Percentiles rank a stretch among this genome's conserved stretches.
Conservation (phyloP, 1,140 invertebrate genomes). For the Nixonia krombeini region DNA sequence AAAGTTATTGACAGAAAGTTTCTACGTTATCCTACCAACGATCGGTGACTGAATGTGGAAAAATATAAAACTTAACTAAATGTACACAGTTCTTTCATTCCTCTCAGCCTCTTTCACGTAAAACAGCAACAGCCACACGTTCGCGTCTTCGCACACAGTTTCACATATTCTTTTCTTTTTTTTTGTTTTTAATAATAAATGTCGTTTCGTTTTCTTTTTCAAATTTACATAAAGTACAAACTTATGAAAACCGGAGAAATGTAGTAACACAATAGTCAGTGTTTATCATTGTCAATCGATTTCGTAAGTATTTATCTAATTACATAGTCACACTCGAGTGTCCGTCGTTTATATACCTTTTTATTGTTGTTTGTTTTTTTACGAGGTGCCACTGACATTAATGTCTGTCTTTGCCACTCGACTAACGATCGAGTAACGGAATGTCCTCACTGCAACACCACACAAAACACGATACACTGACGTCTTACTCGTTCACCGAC, state of each 20-base stretch:
- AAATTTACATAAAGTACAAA: slow-evolving; percentile 72
- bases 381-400: neutral
- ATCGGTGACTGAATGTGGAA: slow-evolving; percentile 68
- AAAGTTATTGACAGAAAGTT: slow-evolving; percentile 59
- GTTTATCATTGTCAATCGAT: slow-evolving; percentile 52
- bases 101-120: slow-evolving; percentile 31
- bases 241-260: slow-evolving; percentile 68
- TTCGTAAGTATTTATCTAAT: slow-evolving; percentile 61
- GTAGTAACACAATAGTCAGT: slow-evolving; percentile 61
- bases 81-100: slow-evolving; percentile 61
- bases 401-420: slow-evolving; percentile 1
- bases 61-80: slow-evolving; percentile 72
- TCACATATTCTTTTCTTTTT: slow-evolving; percentile 37
- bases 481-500: slow-evolving; percentile 1
- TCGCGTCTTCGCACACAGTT: slow-evolving; percentile 28
- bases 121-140: slow-evolving; percentile 16
- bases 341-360: slow-evolving; percentile 54
- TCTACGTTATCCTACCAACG: slow-evolving; percentile 61
- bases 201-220: slow-evolving; percentile 46
- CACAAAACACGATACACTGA: slow-evolving; percentile 11
- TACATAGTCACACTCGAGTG: slow-evolving; percentile 65
- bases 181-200: slow-evolving; percentile 26
- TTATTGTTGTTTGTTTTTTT: slow-evolving; percentile 15
- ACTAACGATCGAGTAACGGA: slow-evolving; percentile 36
- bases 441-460: slow-evolving; percentile 51